Base-by-base conservation (phyloP, 1,140 invertebrate genomes). In the Hyposmocoma kahamanoa region DNA sequence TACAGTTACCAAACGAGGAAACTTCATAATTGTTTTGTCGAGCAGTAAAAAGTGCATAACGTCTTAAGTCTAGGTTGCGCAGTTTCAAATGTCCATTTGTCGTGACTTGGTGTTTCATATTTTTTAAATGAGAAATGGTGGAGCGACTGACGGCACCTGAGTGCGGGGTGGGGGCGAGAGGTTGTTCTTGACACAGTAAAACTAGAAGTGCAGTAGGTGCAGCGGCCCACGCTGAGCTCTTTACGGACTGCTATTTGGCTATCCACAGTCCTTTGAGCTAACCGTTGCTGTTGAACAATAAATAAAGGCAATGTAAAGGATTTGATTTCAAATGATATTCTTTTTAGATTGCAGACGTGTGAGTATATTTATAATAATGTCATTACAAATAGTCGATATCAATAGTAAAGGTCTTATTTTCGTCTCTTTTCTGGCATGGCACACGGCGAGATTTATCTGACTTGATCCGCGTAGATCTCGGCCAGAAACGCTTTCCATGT, bases 151-250 rank as follows among this genome's bases (percentile, higher is more conserved):
- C 28, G 28, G 26, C 24, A 42, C 42, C 49, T 15, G 49, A 41
- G 46, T 36, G 67, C 60, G 69, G 64, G 62, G 67, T 62, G 62
- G 66, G 73, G 74, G 58, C 68, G 70, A 74, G 66, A 82, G 79
- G 82, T 85, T 76, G 82, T 85, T 72, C 82, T 85, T 85, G 82
- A 85, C 82, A 85, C 76, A 85, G 77, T 85, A 85, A 85, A 80
- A 75, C 82, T 81, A 84, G 77, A 82, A 81, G 77, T 85, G 81
- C 81, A 85, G 77, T 83, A 83, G 82, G 77, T 85, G 82, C 79
- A 85, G 60, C 71, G 67, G 58, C 81, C 81, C 72, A 84, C 83
- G 78, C 78, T 20, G 66, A 74, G 74, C 80, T 82, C 82, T 82
- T 82, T 77, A 77, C 67, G 60, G 74, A 62, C 67, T 55, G 62